A percentile compares a stretch with the other conserved stretches of the same genome.
Evolutionary conservation across 2,888 invertebrate genomes (phyloP).

Genomic region (Merodon equestris): DNA sequence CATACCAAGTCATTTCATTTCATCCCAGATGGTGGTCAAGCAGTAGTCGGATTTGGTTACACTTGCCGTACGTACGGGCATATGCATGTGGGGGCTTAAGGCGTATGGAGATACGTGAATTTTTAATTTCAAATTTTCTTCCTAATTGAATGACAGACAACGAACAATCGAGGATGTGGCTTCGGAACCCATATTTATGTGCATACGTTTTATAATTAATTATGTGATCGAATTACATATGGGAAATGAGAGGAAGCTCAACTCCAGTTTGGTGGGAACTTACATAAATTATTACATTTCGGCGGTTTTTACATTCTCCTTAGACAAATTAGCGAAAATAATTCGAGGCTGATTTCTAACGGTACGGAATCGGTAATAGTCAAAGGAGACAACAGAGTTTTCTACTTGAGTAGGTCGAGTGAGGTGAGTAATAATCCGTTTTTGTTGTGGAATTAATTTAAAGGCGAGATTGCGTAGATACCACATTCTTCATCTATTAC

Average conservation of each 20-base stretch:
- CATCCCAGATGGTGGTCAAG: constrained; percentile 61
- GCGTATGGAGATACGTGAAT: constrained; percentile 19
- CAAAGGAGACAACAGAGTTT: no score
- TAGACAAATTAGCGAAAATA: no score
- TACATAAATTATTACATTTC: neutral
- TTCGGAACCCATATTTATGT: constrained; percentile 1
- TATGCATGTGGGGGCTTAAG: constrained; percentile 23
- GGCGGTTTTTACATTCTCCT: constrained; percentile 4
- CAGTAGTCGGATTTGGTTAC: constrained; percentile 54
- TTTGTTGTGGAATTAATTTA: no score
- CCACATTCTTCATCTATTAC: no score
- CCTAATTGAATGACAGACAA: constrained; percentile 37
- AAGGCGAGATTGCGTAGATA: no score
- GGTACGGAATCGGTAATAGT: no score
- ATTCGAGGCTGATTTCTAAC: no score
- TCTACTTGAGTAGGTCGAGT: no score
- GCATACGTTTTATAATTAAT: constrained; percentile 27
- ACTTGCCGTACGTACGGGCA: constrained; percentile 16
- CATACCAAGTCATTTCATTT: constrained; percentile 4
- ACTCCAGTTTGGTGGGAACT: constrained; percentile 34
- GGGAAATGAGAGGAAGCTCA: constrained; percentile 35
- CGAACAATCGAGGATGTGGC: neutral
- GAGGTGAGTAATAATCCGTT: no score
- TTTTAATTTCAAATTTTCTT: constrained; percentile 51
- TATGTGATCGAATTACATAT: constrained; percentile 54